A percentile compares a stretch with the other conserved stretches of the same genome.
Evolutionary conservation across 2,113 vertebrate species (phyloP).

Genomic region (Perognathus longimembris): DNA sequence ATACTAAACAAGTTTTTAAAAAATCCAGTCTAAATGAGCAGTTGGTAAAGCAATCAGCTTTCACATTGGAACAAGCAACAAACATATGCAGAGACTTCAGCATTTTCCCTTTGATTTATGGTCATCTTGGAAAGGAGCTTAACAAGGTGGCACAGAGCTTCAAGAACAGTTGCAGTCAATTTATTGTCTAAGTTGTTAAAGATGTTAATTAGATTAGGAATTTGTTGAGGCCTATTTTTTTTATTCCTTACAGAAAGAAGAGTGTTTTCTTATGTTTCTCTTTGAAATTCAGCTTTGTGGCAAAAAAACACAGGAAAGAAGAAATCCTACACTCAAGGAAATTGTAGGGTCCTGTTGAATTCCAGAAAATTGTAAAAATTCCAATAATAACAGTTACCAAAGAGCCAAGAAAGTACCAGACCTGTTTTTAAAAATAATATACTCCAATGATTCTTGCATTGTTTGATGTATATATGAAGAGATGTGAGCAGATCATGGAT

Average conservation of each 20-base stretch:
- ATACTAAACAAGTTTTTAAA: slow-evolving; percentile 76
- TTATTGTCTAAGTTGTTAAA: slow-evolving; percentile 83
- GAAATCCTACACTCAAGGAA: slow-evolving; percentile 80
- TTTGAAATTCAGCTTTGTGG: slow-evolving; percentile 83
- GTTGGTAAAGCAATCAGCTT: slow-evolving; percentile 88
- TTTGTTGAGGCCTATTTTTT: slow-evolving; percentile 80
- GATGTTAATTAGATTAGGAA: slow-evolving; percentile 88
- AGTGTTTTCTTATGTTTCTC: slow-evolving; percentile 72
- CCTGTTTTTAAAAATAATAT: slow-evolving; percentile 76
- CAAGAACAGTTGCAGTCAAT: slow-evolving; percentile 81
- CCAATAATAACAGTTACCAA: slow-evolving; percentile 80
- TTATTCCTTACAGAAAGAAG: slow-evolving; percentile 75
- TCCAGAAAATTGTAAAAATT: slow-evolving; percentile 84
- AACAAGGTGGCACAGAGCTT: slow-evolving; percentile 80
- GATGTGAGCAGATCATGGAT: slow-evolving; percentile 12
- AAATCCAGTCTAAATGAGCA: slow-evolving; percentile 81
- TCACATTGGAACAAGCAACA: slow-evolving; percentile 78
- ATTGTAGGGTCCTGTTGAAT: slow-evolving; percentile 78
- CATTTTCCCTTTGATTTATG: slow-evolving; percentile 86
- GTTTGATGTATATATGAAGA: slow-evolving; percentile 69
- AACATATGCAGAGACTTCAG: slow-evolving; percentile 77
- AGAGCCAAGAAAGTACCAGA: slow-evolving; percentile 76
- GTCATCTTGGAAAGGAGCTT: slow-evolving; percentile 81
- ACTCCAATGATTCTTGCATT: slow-evolving; percentile 67
- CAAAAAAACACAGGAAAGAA: slow-evolving; percentile 83